Percentiles rank a stretch among this genome's conserved stretches.
Evolutionary conservation across 2,888 invertebrate species (phyloP).

Genomic region (Chelonus formosanus): DNA sequence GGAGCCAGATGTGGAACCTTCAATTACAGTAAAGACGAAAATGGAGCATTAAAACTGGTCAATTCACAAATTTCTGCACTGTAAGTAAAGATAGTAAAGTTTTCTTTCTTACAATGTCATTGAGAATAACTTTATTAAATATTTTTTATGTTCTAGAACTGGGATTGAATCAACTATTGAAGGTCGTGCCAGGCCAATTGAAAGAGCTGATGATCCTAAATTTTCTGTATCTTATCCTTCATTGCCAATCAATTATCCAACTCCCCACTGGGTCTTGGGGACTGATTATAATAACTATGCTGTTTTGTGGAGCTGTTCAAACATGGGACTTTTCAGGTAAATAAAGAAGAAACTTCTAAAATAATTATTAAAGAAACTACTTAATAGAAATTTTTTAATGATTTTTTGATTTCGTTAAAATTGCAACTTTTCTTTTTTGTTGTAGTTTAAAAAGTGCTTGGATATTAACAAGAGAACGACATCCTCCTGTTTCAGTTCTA

Average conservation of each 20-base stretch:
- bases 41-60: constrained; percentile 63
- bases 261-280: constrained; percentile 72
- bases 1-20: constrained; percentile 81
- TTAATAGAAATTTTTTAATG: neutral
- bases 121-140: no score
- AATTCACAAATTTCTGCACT: constrained; percentile 66
- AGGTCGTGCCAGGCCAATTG: constrained; percentile 69
- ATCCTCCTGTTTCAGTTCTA: constrained; percentile 69
- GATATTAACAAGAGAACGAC: constrained; percentile 73
- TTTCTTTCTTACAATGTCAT: neutral
- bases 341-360: neutral
- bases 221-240: constrained; percentile 72
- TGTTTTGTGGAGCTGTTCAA: constrained; percentile 72
- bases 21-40: constrained; percentile 68
- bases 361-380: no score
- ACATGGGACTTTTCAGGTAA: constrained; percentile 68
- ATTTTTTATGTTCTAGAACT: constrained; percentile 65
- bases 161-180: constrained; percentile 69
- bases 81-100: constrained; percentile 57
- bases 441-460: constrained; percentile 66
- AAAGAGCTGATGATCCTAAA: constrained; percentile 70
- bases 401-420: neutral
- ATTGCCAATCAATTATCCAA: constrained; percentile 68
- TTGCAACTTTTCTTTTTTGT: constrained; percentile 31
- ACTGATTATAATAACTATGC: constrained; percentile 73